Conservation (phyloP, 2,113 vertebrate genomes). For the Orthonyx spaldingii region DNA sequence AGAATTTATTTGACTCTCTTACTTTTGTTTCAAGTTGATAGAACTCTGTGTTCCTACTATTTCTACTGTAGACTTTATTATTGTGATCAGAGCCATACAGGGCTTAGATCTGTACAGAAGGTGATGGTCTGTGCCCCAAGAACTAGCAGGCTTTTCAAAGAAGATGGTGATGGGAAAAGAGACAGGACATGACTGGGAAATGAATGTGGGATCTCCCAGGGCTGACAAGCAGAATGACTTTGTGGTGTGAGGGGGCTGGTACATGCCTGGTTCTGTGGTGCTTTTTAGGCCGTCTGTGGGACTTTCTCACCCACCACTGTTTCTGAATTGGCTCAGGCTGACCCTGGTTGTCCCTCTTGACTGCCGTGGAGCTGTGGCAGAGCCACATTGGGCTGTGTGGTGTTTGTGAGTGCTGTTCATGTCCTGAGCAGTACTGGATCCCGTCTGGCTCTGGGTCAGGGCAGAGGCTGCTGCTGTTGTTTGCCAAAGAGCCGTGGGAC, state of each 20-base stretch:
- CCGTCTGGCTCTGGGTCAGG: background rate
- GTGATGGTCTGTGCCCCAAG: background rate
- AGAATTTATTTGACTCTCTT: background rate
- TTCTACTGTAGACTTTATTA: background rate
- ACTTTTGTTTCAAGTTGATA: background rate
- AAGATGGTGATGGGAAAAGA: background rate
- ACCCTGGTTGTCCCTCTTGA: background rate
- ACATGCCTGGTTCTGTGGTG: background rate
- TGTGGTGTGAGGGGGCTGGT: background rate
- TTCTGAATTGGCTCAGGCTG: background rate
- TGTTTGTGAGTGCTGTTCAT: background rate
- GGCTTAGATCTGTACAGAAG: background rate
- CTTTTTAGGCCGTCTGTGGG: background rate
- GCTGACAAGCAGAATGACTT: fast-evolving
- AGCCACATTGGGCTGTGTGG: background rate
- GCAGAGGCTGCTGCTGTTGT: background rate
- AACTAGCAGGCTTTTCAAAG: background rate
- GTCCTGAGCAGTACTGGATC: background rate
- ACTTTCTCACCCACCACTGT: background rate
- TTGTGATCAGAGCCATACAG: background rate
- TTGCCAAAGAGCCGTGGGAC: background rate
- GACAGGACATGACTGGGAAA: background rate
- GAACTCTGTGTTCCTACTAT: background rate
- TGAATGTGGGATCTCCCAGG: background rate
- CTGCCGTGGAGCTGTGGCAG: background rate